A percentile compares a stretch with the other conserved stretches of the same genome.
Evolutionary conservation across 2,888 invertebrate genomes (phyloP).

Genomic region (Elaeidobius kamerunicus): DNA sequence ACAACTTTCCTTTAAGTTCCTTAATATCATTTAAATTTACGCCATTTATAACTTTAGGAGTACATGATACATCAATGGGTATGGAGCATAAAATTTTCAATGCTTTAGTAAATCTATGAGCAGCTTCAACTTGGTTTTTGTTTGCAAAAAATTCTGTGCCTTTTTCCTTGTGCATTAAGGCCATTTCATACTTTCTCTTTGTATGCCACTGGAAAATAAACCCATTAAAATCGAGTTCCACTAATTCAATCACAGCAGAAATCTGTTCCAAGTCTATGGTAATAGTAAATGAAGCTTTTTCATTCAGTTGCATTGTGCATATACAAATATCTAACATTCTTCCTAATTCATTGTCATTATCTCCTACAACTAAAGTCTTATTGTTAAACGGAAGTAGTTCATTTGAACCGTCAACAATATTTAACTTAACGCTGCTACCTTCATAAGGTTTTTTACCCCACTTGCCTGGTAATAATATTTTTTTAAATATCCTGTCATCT

Average conservation of each 20-base stretch:
- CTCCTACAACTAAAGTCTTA: slow-evolving; percentile 46
- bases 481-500: slow-evolving; percentile 45
- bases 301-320: slow-evolving; percentile 51
- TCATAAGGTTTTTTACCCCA: slow-evolving; percentile 46
- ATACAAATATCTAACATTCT: slow-evolving; percentile 51
- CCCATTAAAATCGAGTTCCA: slow-evolving; percentile 46
- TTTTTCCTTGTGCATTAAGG: slow-evolving; percentile 50
- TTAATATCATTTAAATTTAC: slow-evolving; percentile 54
- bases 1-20: slow-evolving; percentile 63
- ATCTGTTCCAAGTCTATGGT: slow-evolving; percentile 40
- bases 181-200: slow-evolving; percentile 47
- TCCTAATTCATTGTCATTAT: slow-evolving; percentile 50
- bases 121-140: slow-evolving; percentile 59
- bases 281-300: slow-evolving; percentile 51
- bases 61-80: slow-evolving; percentile 50
- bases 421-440: slow-evolving; percentile 43
- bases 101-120: slow-evolving; percentile 68
- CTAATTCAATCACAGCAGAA: slow-evolving; percentile 47
- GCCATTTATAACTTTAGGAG: slow-evolving; percentile 52
- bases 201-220: slow-evolving; percentile 50
- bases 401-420: slow-evolving; percentile 37
- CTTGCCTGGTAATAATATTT: slow-evolving; percentile 39
- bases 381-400: slow-evolving; percentile 35
- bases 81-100: slow-evolving; percentile 70
- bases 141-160: slow-evolving; percentile 64